These are phyloP conservation scores for Malthinus seriepunctatus DNA, from an alignment of 2,888 invertebrate genomes.

Conservation along the genomic window DNA sequence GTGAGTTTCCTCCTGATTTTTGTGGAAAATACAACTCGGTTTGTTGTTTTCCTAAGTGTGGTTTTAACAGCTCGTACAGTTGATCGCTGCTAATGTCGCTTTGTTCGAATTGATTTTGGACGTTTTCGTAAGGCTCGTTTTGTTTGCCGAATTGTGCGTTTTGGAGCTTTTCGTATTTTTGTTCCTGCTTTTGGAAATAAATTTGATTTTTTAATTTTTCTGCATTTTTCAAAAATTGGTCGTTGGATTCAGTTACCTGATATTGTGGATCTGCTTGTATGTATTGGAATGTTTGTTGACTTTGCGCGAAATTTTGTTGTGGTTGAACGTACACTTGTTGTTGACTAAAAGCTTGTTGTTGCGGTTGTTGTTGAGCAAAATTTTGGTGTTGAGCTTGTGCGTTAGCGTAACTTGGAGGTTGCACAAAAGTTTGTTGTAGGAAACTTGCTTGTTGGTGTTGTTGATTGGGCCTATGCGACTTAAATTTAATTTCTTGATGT, in stretches of 20 bases:
- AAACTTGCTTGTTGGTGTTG: conserved; percentile 31
- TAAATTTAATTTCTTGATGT: conserved; percentile 18
- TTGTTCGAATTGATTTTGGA: conserved; percentile 1
- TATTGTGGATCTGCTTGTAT: conserved; percentile 49
- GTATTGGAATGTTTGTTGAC: neutral
- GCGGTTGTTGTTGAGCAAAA: conserved; percentile 36
- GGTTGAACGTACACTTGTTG: conserved; percentile 30
- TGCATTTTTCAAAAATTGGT: conserved; percentile 48
- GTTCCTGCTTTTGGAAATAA: conserved; percentile 56
- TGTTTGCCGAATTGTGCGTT: conserved; percentile 12
- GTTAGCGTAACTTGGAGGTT: conserved; percentile 37
- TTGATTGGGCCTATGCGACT: conserved; percentile 8
- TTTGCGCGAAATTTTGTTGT: conserved; percentile 5
- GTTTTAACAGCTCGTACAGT: neutral
- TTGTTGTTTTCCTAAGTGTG: neutral
- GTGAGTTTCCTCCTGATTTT: neutral
- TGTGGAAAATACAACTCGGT: neutral
- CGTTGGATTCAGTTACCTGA: conserved; percentile 60
- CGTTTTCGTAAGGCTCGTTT: conserved; percentile 16
- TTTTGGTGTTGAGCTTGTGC: conserved; percentile 18
- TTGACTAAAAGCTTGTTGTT: conserved; percentile 42
- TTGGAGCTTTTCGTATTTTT: conserved; percentile 46
- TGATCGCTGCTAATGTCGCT: neutral
- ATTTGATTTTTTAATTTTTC: conserved; percentile 53
- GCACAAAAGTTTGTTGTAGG: conserved; percentile 28